These are phyloP conservation scores for Clarias batrachus DNA, from an alignment of 2,113 vertebrate species.

Conservation along the genomic window DNA sequence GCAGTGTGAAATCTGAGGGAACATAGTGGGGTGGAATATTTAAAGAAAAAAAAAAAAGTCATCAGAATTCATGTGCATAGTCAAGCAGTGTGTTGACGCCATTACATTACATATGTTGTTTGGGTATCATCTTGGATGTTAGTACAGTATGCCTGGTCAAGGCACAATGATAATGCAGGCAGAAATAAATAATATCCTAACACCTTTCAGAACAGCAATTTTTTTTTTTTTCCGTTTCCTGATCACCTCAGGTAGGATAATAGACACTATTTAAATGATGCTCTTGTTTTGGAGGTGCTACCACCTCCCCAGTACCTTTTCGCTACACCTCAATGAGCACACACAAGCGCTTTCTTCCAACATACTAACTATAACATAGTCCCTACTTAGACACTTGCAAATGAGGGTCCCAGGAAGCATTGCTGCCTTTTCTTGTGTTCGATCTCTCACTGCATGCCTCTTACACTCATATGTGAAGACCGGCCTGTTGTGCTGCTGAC, in stretches of 20 bases:
- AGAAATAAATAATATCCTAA: slow-evolving; percentile 39
- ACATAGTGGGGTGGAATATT: slow-evolving; percentile 92
- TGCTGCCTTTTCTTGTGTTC: slow-evolving; percentile 9
- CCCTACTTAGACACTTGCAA: background rate
- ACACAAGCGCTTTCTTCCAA: background rate
- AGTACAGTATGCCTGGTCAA: background rate
- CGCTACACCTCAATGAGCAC: slow-evolving; percentile 25
- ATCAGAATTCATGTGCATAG: slow-evolving; percentile 89
- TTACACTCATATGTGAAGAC: background rate
- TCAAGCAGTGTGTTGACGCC: slow-evolving; percentile 78
- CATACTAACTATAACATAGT: background rate
- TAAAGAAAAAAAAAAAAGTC: slow-evolving; percentile 77
- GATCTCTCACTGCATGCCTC: background rate
- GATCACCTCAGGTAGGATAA: slow-evolving; percentile 57
- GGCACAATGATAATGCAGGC: slow-evolving; percentile 57
- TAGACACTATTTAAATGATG: slow-evolving; percentile 70
- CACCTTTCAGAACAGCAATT: slow-evolving; percentile 59
- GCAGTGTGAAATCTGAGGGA: slow-evolving; percentile 96
- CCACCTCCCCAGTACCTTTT: slow-evolving; percentile 46
- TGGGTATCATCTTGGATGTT: slow-evolving; percentile 45
- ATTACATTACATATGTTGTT: slow-evolving; percentile 73
- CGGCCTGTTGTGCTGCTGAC: background rate
- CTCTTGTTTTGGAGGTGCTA: slow-evolving; percentile 69
- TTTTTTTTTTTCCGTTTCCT: slow-evolving; percentile 67
- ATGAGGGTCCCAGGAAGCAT: background rate